These are phyloP conservation scores for Calonectris borealis DNA, from an alignment of 2,113 vertebrate species.

Conservation along the genomic window DNA sequence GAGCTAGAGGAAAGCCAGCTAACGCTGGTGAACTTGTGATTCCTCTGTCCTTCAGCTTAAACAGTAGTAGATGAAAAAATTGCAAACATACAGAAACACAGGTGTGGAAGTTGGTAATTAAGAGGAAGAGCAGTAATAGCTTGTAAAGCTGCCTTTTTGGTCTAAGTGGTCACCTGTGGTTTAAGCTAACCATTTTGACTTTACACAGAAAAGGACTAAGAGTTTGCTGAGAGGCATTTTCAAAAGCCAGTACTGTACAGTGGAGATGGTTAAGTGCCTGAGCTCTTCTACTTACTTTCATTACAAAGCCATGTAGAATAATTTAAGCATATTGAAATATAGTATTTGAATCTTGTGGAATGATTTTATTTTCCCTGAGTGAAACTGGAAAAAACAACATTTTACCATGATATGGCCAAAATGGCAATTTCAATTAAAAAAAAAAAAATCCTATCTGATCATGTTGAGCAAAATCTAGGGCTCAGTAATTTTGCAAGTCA, in stretches of 20 bases:
- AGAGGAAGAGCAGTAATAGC: neutral
- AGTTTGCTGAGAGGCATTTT: neutral
- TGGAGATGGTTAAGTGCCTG: neutral
- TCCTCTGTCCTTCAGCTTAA: neutral
- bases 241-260: neutral
- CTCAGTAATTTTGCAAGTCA: neutral
- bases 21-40: neutral
- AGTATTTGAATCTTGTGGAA: neutral
- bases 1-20: neutral
- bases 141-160: neutral
- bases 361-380: neutral
- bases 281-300: neutral
- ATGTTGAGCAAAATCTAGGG: neutral
- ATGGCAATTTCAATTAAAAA: neutral
- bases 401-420: neutral
- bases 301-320: neutral
- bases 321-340: neutral
- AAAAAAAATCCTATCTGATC: neutral
- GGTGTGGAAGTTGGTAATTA: neutral
- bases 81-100: accelerated
- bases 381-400: neutral
- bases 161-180: neutral
- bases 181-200: neutral
- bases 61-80: neutral
- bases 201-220: neutral